A percentile compares a stretch with the other conserved stretches of the same genome.
Conservation (phyloP, 2,888 invertebrate genomes). For the Pheosia gnoma region DNA sequence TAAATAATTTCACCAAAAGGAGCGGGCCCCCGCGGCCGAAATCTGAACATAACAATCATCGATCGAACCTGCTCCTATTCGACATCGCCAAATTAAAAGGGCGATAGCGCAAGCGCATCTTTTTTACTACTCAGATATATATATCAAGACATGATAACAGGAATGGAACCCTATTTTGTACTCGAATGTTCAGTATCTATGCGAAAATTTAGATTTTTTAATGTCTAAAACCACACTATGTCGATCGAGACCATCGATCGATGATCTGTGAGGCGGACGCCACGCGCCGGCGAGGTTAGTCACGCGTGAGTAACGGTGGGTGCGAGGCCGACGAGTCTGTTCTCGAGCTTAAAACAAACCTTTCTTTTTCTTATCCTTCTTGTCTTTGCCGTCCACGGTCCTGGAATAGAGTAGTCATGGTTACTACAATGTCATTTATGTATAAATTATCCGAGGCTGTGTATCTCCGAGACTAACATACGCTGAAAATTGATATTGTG, state of each 20-base stretch:
- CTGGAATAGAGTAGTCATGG: conserved; percentile 77
- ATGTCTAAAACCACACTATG: conserved; percentile 22
- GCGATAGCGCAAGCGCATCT: conserved; percentile 18
- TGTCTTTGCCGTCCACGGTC: conserved; percentile 93
- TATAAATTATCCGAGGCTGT: no score
- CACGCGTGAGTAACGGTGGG: conserved; percentile 73
- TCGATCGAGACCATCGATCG: conserved; percentile 37
- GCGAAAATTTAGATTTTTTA: conserved; percentile 16
- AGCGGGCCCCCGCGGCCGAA: conserved; percentile 33
- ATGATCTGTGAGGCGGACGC: conserved; percentile 29
- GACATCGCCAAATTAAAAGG: conserved; percentile 24
- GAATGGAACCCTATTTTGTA: conserved; percentile 46
- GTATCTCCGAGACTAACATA: no score
- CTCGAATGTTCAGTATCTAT: conserved; percentile 28
- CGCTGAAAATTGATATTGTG: no score
- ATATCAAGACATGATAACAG: conserved; percentile 31
- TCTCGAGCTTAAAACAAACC: conserved; percentile 89
- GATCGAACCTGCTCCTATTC: conserved; percentile 34
- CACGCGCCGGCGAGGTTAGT: conserved; percentile 59
- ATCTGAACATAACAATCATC: conserved; percentile 35
- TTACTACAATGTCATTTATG: not conserved
- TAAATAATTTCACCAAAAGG: conserved; percentile 27
- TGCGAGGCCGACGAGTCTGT: conserved; percentile 61
- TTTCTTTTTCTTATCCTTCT: conserved; percentile 95
- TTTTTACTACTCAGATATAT: conserved; percentile 16